Percentiles rank a stretch among this genome's conserved stretches.
Evolutionary conservation across 1,140 invertebrate genomes (phyloP).

Genomic region (Sycophaga agraensis): DNA sequence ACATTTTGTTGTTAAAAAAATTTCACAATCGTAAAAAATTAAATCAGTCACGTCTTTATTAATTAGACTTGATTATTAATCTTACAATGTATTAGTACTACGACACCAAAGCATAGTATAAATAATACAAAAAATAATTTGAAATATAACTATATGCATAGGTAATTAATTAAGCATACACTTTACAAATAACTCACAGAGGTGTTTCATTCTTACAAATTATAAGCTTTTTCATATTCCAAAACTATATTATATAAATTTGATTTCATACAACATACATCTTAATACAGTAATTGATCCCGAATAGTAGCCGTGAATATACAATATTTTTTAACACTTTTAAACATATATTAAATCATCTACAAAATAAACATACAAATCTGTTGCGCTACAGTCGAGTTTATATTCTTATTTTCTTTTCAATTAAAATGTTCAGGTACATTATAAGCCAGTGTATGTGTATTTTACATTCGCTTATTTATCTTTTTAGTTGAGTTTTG

Average conservation of each 20-base stretch:
- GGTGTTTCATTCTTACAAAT: slow-evolving; percentile 25
- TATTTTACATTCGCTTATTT: slow-evolving; percentile 10
- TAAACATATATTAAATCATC: slow-evolving; percentile 29
- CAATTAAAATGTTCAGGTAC: slow-evolving; percentile 28
- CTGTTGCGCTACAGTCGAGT: slow-evolving; percentile 27
- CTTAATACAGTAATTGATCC: slow-evolving; percentile 24
- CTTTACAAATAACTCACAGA: slow-evolving; percentile 25
- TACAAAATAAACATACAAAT: slow-evolving; percentile 31
- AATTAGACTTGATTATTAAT: slow-evolving; percentile 29
- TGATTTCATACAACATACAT: slow-evolving; percentile 28
- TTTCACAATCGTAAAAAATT: slow-evolving; percentile 8
- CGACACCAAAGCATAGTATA: slow-evolving; percentile 29
- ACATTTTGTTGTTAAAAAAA: slow-evolving; percentile 6
- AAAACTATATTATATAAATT: slow-evolving; percentile 28
- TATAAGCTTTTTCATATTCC: slow-evolving; percentile 20
- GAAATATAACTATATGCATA: slow-evolving; percentile 18
- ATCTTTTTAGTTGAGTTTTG: slow-evolving; percentile 20
- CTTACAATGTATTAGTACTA: slow-evolving; percentile 27
- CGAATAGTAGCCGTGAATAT: slow-evolving; percentile 27
- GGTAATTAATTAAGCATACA: slow-evolving; percentile 24
- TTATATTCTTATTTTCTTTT: slow-evolving; percentile 28
- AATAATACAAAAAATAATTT: slow-evolving; percentile 26
- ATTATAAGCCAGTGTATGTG: slow-evolving; percentile 21
- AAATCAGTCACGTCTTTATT: slow-evolving; percentile 29
- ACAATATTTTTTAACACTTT: slow-evolving; percentile 25